Evolutionary conservation across 2,113 vertebrate genomes (phyloP), one percentile per base, ranked within the genome.

Genomic region (Mustelus asterias): DNA sequence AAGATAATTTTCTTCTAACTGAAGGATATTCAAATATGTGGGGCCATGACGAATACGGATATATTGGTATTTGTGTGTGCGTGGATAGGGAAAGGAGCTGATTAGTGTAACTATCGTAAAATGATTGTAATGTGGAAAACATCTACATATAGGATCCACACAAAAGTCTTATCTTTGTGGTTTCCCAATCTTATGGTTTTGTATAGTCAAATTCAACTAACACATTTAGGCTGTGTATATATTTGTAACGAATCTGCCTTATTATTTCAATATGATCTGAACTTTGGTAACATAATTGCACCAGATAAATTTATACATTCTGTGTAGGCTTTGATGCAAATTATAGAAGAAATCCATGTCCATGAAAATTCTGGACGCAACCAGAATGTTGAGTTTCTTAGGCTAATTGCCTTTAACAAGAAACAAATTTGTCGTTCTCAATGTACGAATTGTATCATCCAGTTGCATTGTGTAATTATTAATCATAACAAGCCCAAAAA

Each of bases 381-480:
- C 60, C 60, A 95, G 93, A 44, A 69, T 72, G 44, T 95, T 95
- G 41, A 33, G 60, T 65, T 65, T 65, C 33, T 65, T 65, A 16
- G n/a, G 16, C 60, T 8, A 93, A 95, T 95, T 95, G 44, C 67
- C 44, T 95, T 29, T 76, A 95, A 48, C 69, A 76, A 54, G 69
- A 95, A 41, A 48, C n/a, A 54, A 72, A 95, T 29, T 95, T 95
- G 44, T 95, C 26, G 54, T 70, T 54, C 48, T 95, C 6, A 95
- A 95, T 72, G 41, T 29, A 48, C 41, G 33, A 70, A 44, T 94
- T 69, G 33, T 44, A 70, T 95, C 26, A 29, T 95, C 44, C 69
- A 95, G 44, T 48, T 76, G 94, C 94, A 76, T 72, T 70, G 94
- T 72, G 1, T 95, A 95, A 95, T 95, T 95, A 76, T 48, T 60